A percentile compares a stretch with the other conserved stretches of the same genome.
Evolutionary conservation across 2,888 invertebrate species (phyloP).

Genomic region (Coenonympha arcania): DNA sequence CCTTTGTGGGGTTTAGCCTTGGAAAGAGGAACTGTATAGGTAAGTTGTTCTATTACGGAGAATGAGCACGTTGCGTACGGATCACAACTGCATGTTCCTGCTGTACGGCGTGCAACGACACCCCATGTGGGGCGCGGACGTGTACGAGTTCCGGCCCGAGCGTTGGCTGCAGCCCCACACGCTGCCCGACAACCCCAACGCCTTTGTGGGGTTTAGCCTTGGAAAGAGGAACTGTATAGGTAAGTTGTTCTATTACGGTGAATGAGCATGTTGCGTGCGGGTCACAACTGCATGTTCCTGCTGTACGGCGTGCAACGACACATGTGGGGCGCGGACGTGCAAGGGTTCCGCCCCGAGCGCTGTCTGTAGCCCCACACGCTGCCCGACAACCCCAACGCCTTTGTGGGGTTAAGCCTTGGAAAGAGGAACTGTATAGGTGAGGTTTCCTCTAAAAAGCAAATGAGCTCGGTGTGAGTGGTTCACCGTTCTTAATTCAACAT

Average conservation of each 20-base stretch:
- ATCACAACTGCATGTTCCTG: slow-evolving; percentile 42
- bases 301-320: slow-evolving; percentile 46
- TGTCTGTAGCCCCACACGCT: slow-evolving; percentile 43
- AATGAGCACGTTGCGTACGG: slow-evolving; percentile 38
- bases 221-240: slow-evolving; percentile 52
- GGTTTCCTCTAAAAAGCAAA: too few relatives aligned
- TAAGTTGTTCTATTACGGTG: slow-evolving; percentile 19
- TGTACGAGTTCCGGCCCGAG: slow-evolving; percentile 46
- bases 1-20: slow-evolving; percentile 46
- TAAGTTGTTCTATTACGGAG: slow-evolving; percentile 18
- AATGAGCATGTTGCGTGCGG: slow-evolving; percentile 38
- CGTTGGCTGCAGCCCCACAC: slow-evolving; percentile 44
- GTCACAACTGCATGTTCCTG: slow-evolving; percentile 42
- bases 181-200: slow-evolving; percentile 41
- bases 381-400: slow-evolving; percentile 42
- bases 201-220: slow-evolving; percentile 46
- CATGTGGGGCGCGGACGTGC: slow-evolving; percentile 45
- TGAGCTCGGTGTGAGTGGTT: too few relatives aligned
- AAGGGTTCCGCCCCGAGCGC: slow-evolving; percentile 48
- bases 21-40: slow-evolving; percentile 52
- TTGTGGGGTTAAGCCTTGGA: slow-evolving; percentile 47
- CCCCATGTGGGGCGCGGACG: slow-evolving; percentile 48
- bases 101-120: slow-evolving; percentile 46
- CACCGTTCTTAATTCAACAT: too few relatives aligned
- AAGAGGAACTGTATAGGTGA: slow-evolving; percentile 51